Percentiles rank a stretch among this genome's conserved stretches.
phyloP scores from a whole-genome alignment of 2,888 invertebrate species.

The Caenorhabditis macrosperma region DNA sequence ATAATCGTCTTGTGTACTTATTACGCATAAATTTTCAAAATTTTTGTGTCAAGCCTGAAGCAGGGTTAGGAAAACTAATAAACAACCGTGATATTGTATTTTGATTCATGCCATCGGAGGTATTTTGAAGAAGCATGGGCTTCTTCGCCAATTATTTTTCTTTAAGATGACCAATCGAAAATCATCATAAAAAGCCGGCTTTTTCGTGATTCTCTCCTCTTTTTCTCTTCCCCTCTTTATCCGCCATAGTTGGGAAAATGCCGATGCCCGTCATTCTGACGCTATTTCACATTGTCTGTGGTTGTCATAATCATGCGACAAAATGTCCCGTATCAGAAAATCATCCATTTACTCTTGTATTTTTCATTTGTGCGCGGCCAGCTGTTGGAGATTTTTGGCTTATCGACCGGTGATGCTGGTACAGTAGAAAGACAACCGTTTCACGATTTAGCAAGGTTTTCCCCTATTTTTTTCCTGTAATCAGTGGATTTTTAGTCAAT shows the following conservation, averaged over 20 bases:
- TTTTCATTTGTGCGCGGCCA: slow-evolving; percentile 34
- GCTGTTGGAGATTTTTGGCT: slow-evolving; percentile 68
- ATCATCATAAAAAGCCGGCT: slow-evolving; percentile 43
- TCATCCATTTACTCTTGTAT: slow-evolving; percentile 1
- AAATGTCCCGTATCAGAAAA: slow-evolving; percentile 22
- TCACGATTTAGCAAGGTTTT: slow-evolving; percentile 69
- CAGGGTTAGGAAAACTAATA: no score
- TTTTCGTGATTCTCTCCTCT: slow-evolving; percentile 26
- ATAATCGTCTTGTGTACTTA: slow-evolving; percentile 41
- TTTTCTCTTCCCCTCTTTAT: slow-evolving; percentile 3
- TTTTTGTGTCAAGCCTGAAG: no score
- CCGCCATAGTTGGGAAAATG: neutral
- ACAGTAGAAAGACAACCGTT: slow-evolving; percentile 66
- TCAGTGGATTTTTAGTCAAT: slow-evolving; percentile 68
- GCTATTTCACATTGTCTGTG: slow-evolving; percentile 22
- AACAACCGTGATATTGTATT: neutral
- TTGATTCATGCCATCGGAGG: neutral
- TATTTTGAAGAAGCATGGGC: neutral
- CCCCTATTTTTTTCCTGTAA: no score
- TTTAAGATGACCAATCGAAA: no score
- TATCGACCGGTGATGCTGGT: slow-evolving; percentile 71
- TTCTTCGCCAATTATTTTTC: no score
- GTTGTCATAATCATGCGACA: slow-evolving; percentile 26
- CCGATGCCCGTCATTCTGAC: slow-evolving; percentile 18
- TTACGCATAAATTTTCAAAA: neutral